phyloP scores from a whole-genome alignment of 2,888 invertebrate species.

The Scaptomyza caliginosa region DNA sequence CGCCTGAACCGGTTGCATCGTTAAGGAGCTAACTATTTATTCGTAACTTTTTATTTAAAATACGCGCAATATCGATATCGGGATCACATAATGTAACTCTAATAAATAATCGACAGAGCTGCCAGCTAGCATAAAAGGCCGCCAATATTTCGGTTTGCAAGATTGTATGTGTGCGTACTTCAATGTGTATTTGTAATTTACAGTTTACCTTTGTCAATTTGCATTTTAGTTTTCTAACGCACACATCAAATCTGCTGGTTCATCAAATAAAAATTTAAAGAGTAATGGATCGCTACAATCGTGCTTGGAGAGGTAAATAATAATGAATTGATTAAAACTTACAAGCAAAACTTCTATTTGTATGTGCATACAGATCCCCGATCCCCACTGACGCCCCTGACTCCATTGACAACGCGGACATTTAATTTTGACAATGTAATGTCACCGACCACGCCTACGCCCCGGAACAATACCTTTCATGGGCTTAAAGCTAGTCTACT shows the following conservation, averaged over 20 bases:
- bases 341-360: neutral
- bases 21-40: no score
- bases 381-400: conserved; percentile 71
- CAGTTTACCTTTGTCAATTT: conserved; percentile 3
- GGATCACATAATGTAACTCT: neutral
- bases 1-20: no score
- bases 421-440: conserved; percentile 60
- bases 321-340: no score
- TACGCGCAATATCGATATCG: neutral
- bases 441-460: conserved; percentile 14
- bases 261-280: neutral
- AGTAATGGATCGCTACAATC: conserved; percentile 62
- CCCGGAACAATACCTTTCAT: neutral
- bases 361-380: conserved; percentile 50
- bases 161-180: neutral
- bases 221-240: neutral
- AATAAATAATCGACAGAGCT: conserved; percentile 4
- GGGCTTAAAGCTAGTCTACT: conserved; percentile 1
- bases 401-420: conserved; percentile 57
- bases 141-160: neutral
- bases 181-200: conserved; percentile 1
- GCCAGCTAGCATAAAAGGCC: conserved; percentile 6
- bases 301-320: conserved; percentile 66
- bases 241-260: no score
- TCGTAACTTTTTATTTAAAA: neutral